Base-by-base conservation (phyloP, 2,113 vertebrate species). In the Clarias macrocephalus region DNA sequence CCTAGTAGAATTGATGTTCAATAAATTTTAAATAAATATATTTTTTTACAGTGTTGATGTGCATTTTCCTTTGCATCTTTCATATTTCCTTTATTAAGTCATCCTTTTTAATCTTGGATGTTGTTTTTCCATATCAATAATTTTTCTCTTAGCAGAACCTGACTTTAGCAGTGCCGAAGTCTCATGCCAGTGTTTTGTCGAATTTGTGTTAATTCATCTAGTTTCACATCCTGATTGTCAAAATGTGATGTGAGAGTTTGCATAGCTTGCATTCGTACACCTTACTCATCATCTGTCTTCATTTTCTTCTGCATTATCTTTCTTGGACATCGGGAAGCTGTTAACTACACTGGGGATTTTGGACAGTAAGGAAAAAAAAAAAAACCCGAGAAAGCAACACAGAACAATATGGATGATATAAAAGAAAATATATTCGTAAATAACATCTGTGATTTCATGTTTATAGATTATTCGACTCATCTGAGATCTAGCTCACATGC, bases 281-380 rank as follows among this genome's bases (percentile, higher is more conserved):
- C 56, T 10, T 79, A 23, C 21, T 15, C 37, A 65, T 82, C 80
- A 65, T 82, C 60, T 65, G 23, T 82, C 60, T 82, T 82, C 60
- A 82, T 82, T 82, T 82, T 25, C 80, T 48, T 48, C 33, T 65
- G 33, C n/a, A 5, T 25, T 82, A 0, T 62, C 21, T 48, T 42
- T 65, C 9, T 62, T 63, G 80, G 33, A 82, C 80, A 63, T 59
- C 25, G 10, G 21, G 30, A 63, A 63, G 59, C 57, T 25, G 5
- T 82, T 63, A 2, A 48, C 48, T 48, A 48, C 48, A 48, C 48
- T 48, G 48, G 48, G 48, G 48, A 8, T 48, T 48, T 48, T 48
- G 48, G 48, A 48, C 48, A 48, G 48, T 48, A 48, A 48, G 5
- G 6, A 48, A 6, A 48, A 48, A 6, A 48, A 48, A 37, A 37